Base-by-base conservation (phyloP, 1,140 invertebrate species). In the Gryllus bimaculatus region DNA sequence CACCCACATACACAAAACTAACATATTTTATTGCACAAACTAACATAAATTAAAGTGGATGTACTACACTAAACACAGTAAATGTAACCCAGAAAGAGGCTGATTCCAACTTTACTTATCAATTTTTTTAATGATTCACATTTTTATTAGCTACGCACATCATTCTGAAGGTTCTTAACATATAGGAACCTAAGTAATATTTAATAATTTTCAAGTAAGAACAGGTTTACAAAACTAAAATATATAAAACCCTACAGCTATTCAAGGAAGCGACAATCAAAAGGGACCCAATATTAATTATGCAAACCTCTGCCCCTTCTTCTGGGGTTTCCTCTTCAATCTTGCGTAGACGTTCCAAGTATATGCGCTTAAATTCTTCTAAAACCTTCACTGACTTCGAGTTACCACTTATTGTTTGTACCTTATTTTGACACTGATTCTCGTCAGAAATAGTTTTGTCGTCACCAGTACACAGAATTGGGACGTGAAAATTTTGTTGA, bases 221-320 rank as follows among this genome's bases (percentile, higher is more conserved):
- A 47, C 15, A 76, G n/a, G 66, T 3, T 21, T 75, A 76, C 20
- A 18, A 13, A 8, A 2, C 5, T 39, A 47, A n/a, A 73, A 73
- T 15, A 73, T 15, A 73, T 73, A 73, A 13, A 3, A 13, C n/a
- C 13, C 66, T 73, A 73, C 1, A 73, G n/a, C 66, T 76, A 26
- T 39, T 76, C 1, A 1, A 39, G 5, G 26, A 39, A 39, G 26
- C 1, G 5, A 39, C 26, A 39, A 39, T 2, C 26, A 39, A 39
- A 39, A 39, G 26, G 5, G 26, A 39, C 26, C 26, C 26, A 39
- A 39, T 39, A 39, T 39, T 39, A 39, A 2, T 39, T 39, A 1
- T 39, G n/a, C 26, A 39, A 1, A 76, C 75, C 75, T 76, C 75
- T 76, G 75, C 12, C 13, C 75, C 75, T 8, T 76, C 75, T 39